Evolutionary conservation across 2,797 vertebrate genomes (phyloP), one percentile per base, ranked within the genome.

Genomic region (Varecia variegata): DNA sequence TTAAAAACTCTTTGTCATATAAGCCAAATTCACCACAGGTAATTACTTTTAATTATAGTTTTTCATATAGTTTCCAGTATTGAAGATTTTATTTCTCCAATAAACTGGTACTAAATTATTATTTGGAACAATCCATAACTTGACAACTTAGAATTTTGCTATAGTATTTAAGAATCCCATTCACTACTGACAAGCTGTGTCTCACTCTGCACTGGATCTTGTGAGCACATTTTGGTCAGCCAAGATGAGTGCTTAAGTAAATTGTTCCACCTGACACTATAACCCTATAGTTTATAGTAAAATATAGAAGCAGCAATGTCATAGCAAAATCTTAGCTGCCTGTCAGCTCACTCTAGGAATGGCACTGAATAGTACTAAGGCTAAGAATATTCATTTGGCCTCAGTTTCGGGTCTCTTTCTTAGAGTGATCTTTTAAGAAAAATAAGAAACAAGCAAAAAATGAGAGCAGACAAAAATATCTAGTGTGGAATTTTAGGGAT

Each of bases 41-140:
- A 90, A 79, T 77, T 15, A 85, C 8, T 90, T 95, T 74, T 47
- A 74, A 85, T 94, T 97, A 50, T 70, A 67, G 47, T 67, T 85
- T 94, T 87, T 96, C 54, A 85, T 74, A 13, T 86, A 67, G 35
- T 80, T 87, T 95, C 4, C 32, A 82, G 18, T 81, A 43, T 54
- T 20, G 2, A 80, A 10, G 1, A 79, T 86, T 92, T 91, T 71
- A 86, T 87, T 90, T 85, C 32, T 17, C 62, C 77, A 94, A 35
- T 40, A 92, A 93, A 86, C 23, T 92, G 20, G 23, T 60, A 90
- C 90, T n/a, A 60, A 56, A 85, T 83, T 96, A 70, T 9, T 71
- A 68, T 90, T 47, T 79, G 68, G 45, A 95, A 74, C 40, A 88
- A 50, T 65, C 80, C 12, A n/a, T 15, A 83, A 50, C 10, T 35